Evolutionary conservation across 2,888 invertebrate genomes (phyloP).

Genomic region (Mechanitis mazaeus): DNA sequence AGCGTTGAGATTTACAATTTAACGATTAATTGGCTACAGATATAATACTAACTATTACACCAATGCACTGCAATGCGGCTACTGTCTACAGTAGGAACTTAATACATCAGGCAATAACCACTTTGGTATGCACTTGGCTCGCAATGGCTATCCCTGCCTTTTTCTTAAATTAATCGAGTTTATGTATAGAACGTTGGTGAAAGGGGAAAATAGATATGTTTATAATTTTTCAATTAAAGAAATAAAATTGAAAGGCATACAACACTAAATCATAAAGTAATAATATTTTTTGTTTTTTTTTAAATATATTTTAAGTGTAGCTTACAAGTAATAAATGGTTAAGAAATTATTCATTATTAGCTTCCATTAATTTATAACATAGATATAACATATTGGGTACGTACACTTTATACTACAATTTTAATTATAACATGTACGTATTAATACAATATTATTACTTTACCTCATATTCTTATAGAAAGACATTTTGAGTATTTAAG

Average conservation of each 20-base stretch:
- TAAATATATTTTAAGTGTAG: no score
- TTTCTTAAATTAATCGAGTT: conserved; percentile 9
- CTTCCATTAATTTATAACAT: no score
- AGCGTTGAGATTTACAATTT: neutral
- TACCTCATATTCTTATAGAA: no score
- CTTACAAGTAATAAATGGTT: no score
- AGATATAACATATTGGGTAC: no score
- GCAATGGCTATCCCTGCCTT: conserved; percentile 4
- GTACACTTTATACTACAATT: no score
- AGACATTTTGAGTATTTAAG: no score
- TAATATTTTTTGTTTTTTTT: no score
- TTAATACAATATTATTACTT: no score
- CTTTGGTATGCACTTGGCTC: conserved; percentile 12
- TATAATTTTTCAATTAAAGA: neutral
- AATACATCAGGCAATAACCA: conserved; percentile 15
- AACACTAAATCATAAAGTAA: no score
- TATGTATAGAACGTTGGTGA: neutral
- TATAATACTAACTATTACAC: conserved; percentile 4
- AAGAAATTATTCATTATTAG: no score
- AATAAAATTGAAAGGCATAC: neutral
- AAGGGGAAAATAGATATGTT: neutral
- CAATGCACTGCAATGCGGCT: conserved; percentile 15
- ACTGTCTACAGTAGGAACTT: conserved; percentile 9
- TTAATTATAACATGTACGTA: no score
- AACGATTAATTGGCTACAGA: conserved; percentile 1